Percentiles rank a stretch among this genome's conserved stretches.
Conservation (phyloP, 2,888 invertebrate species). For the Chorisops tibialis region DNA sequence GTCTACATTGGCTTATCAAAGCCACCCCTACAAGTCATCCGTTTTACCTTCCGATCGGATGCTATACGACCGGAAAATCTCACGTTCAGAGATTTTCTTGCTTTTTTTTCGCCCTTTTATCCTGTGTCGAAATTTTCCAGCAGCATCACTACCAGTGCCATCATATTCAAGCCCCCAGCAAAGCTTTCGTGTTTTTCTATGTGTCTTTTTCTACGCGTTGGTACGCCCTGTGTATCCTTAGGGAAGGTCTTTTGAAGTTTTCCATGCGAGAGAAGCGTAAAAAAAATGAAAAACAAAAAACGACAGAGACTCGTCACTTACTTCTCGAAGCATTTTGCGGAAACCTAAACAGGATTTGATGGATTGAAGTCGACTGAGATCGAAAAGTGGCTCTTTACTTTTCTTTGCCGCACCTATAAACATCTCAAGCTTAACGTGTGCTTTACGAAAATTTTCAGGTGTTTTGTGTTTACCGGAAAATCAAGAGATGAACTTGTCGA, state of each 20-base stretch:
- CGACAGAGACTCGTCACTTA: conserved; percentile 25
- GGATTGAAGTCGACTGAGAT: conserved; percentile 23
- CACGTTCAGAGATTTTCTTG: conserved; percentile 23
- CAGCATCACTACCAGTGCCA: too few relatives aligned
- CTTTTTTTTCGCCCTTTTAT: neutral
- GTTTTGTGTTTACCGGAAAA: conserved; percentile 19
- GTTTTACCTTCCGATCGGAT: conserved; percentile 23
- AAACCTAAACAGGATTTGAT: conserved; percentile 26
- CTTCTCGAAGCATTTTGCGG: conserved; percentile 16
- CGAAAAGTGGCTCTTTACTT: conserved; percentile 22
- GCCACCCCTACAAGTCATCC: conserved; percentile 21
- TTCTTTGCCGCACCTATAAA: neutral
- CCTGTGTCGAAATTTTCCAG: neutral
- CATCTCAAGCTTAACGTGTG: conserved; percentile 18
- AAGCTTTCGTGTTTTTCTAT: too few relatives aligned
- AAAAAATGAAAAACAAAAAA: too few relatives aligned
- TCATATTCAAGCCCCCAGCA: too few relatives aligned
- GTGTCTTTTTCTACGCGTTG: too few relatives aligned
- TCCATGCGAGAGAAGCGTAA: neutral
- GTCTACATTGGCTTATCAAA: conserved; percentile 22
- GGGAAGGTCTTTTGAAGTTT: conserved; percentile 3
- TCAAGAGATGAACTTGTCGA: conserved; percentile 23
- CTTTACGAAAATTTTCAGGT: conserved; percentile 13
- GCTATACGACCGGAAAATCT: conserved; percentile 7
- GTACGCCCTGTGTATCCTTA: neutral